Evolutionary conservation across 2,797 vertebrate genomes (phyloP), one percentile per base, ranked within the genome.

Genomic region (Coendou prehensilis): DNA sequence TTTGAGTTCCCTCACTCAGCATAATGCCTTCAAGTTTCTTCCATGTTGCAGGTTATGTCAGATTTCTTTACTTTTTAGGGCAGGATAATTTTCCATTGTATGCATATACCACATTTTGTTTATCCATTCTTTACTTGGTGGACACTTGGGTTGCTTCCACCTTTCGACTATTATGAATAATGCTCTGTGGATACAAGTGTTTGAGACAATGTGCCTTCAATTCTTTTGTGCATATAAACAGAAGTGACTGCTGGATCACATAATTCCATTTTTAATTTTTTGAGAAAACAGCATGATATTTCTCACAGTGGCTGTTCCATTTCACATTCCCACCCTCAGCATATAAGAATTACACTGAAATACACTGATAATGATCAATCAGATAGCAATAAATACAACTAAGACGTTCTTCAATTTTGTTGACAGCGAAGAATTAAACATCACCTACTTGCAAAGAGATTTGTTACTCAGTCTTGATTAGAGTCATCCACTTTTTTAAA

Each of bases 381-480:
- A 54, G 59, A 9, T 76, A 23, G 61, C n/a, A 85, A n/a, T 81
- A 69, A 76, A n/a, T 85, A 69, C n/a, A 96, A 56, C 8, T 50
- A 52, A 11, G 30, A 26, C 37, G 15, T 94, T 64, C 26, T 69
- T 61, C 47, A 78, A 37, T 96, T 89, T 94, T 92, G 20, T 67
- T 94, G 63, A 95, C 95, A 80, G 30, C 23, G 20, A 92, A 54
- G 50, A 47, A 56, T 30, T 94, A 9, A 17, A 50, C 52, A 61
- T 30, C 69, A 84, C 76, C 69, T 90, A 83, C 50, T 92, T 92
- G 86, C 57, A 89, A 82, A 78, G 88, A 82, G 45, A 54, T 78
- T 78, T 93, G 67, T 94, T 89, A 67, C 81, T 50, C 20, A 73
- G 75, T 83, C 56, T 92, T 89, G 81, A 96, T 92, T 59, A 94